Evolutionary conservation across 1,140 invertebrate species (phyloP).

Genomic region (Aphelinus certus): DNA sequence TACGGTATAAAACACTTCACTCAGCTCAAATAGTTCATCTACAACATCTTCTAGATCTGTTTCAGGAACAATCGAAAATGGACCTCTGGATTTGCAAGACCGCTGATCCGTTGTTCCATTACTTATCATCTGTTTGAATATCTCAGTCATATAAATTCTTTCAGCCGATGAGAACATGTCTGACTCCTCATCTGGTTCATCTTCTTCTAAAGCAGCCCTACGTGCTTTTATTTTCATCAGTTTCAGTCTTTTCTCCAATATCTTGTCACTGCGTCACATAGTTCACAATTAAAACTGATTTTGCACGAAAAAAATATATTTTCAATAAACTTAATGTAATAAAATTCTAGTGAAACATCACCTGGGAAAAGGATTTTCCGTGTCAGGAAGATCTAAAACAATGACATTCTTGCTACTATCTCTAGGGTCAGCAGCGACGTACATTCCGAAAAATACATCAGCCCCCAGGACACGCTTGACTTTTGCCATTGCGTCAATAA

Average conservation of each 20-base stretch:
- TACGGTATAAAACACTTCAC: constrained; percentile 67
- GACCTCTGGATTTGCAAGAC: constrained; percentile 51
- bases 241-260: constrained; percentile 52
- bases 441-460: constrained; percentile 76
- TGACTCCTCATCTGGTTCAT: constrained; percentile 37
- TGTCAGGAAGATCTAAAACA: constrained; percentile 71
- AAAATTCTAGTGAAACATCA: constrained; percentile 45
- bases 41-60: constrained; percentile 62
- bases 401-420: constrained; percentile 73
- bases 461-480: constrained; percentile 72
- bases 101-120: constrained; percentile 54
- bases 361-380: constrained; percentile 73
- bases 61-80: constrained; percentile 54
- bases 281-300: too few relatives aligned
- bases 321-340: too few relatives aligned
- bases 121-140: constrained; percentile 62
- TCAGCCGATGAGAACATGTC: constrained; percentile 43
- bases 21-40: constrained; percentile 64
- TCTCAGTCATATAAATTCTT: constrained; percentile 61
- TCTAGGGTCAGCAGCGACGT: constrained; percentile 73
- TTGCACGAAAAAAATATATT: too few relatives aligned
- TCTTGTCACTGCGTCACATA: constrained; percentile 48
- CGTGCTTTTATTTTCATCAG: constrained; percentile 25
- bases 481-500: constrained; percentile 70
- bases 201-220: constrained; percentile 22